A percentile compares a stretch with the other conserved stretches of the same genome.
Evolutionary conservation across 2,888 invertebrate genomes (phyloP).

Genomic region (Miltochrista miniata): DNA sequence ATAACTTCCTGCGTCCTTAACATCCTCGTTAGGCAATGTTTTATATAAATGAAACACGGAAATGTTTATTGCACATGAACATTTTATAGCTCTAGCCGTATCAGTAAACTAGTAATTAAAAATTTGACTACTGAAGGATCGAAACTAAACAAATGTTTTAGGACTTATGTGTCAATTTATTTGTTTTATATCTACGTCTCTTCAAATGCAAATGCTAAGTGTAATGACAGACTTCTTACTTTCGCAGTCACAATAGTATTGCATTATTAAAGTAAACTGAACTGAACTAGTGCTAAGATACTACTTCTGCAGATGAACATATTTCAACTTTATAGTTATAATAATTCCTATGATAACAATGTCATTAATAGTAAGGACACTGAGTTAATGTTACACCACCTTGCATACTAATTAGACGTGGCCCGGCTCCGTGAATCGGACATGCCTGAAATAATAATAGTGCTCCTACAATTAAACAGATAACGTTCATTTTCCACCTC

Average conservation of each 20-base stretch:
- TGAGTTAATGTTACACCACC: constrained; percentile 75
- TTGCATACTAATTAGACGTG: constrained; percentile 77
- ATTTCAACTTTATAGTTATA: constrained; percentile 39
- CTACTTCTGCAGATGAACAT: background rate
- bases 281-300: background rate
- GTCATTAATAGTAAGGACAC: constrained; percentile 83
- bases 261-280: background rate
- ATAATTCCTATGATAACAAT: constrained; percentile 81
- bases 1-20: constrained; percentile 77
- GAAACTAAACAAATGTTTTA: too few species aligned
- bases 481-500: constrained; percentile 68
- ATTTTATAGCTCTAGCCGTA: constrained; percentile 46
- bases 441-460: constrained; percentile 80
- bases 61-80: constrained; percentile 58
- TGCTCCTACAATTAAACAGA: constrained; percentile 72
- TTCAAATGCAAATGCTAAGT: too few species aligned
- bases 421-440: constrained; percentile 66
- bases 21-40: constrained; percentile 71
- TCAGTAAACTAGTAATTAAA: constrained; percentile 56
- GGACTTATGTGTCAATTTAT: too few species aligned
- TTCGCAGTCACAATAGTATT: too few species aligned
- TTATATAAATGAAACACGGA: constrained; percentile 64
- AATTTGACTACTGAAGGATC: constrained; percentile 62
- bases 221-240: too few species aligned
- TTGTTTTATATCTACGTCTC: too few species aligned